A percentile compares a stretch with the other conserved stretches of the same genome.
These are phyloP conservation scores for Ornithoptera alexandrae DNA, from an alignment of 2,888 invertebrate genomes.

Conservation along the genomic window DNA sequence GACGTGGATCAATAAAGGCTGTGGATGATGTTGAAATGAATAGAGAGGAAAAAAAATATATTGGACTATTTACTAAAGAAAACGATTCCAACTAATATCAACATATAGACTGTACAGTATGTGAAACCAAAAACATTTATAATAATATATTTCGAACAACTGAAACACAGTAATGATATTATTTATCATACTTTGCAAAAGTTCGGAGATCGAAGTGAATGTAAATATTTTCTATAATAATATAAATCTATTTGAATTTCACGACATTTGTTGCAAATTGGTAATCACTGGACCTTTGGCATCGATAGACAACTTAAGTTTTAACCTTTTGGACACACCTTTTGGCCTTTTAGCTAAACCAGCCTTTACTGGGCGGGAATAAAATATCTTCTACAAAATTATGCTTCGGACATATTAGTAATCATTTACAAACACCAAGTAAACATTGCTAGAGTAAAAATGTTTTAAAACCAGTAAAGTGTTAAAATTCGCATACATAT, in stretches of 20 bases:
- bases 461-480: constrained; percentile 6
- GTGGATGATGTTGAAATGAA: no score
- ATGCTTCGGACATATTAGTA: not conserved
- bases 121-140: not conserved
- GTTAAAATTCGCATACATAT: constrained; percentile 20
- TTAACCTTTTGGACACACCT: constrained; percentile 27
- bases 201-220: not conserved
- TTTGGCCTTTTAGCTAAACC: constrained; percentile 18
- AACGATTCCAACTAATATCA: not conserved
- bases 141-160: not conserved
- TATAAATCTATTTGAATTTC: constrained; percentile 3
- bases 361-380: constrained; percentile 15
- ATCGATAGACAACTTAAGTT: constrained; percentile 10
- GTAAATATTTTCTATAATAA: not conserved
- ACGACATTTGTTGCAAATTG: constrained; percentile 16
- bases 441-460: not conserved
- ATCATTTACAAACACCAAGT: not conserved
- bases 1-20: no score
- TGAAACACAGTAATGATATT: not conserved
- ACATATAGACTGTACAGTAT: not conserved
- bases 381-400: constrained; percentile 9
- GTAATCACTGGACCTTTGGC: constrained; percentile 17
- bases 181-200: not conserved
- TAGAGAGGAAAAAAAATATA: not conserved
- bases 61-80: not conserved